phyloP scores from a whole-genome alignment of 2,888 invertebrate genomes.

The Eupithecia subfuscata region DNA sequence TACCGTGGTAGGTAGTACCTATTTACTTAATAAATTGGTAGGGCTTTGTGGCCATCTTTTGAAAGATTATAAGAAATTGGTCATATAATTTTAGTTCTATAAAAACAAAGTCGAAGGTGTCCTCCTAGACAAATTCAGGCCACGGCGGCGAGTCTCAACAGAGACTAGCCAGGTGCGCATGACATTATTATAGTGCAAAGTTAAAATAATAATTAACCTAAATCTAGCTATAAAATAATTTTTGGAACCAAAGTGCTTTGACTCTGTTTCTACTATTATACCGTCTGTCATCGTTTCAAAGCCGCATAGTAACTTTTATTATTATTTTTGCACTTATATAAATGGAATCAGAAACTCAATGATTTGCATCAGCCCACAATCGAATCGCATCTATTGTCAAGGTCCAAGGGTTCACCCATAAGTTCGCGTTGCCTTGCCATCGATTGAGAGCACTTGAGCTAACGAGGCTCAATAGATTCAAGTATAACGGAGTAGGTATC shows the following conservation, averaged over 20 bases:
- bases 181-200: background rate
- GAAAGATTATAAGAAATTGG: too few species aligned
- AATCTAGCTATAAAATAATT: background rate
- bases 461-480: slow-evolving; percentile 59
- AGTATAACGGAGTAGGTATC: background rate
- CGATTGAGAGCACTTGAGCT: slow-evolving; percentile 65
- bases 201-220: background rate
- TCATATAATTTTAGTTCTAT: background rate
- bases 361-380: slow-evolving; percentile 5
- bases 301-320: background rate
- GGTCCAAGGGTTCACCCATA: slow-evolving; percentile 45
- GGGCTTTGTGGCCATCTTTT: too few species aligned
- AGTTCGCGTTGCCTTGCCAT: slow-evolving; percentile 42
- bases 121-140: background rate
- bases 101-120: background rate
- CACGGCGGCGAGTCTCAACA: background rate
- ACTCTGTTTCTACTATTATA: too few species aligned
- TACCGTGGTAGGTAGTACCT: background rate
- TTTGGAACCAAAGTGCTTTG: background rate
- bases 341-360: background rate
- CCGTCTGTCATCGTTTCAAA: background rate
- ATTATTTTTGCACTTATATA: background rate
- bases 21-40: too few species aligned
- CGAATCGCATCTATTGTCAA: slow-evolving; percentile 27
- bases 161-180: background rate